phyloP scores from a whole-genome alignment of 2,797 vertebrate species.

The Darevskia mixta region DNA sequence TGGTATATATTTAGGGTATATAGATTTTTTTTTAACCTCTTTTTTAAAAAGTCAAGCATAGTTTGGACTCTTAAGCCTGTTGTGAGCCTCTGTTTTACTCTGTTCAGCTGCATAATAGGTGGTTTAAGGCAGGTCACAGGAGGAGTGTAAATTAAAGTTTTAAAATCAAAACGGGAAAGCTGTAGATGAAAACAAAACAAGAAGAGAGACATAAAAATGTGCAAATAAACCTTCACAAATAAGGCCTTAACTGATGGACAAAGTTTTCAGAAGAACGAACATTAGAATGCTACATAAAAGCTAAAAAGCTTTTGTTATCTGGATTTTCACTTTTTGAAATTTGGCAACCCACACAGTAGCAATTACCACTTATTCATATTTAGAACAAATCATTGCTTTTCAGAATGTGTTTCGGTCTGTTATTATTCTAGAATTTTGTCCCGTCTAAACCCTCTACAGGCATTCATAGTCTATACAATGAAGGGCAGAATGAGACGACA shows the following conservation, averaged over 20 bases:
- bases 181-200: slow-evolving; percentile 2
- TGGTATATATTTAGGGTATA: too few species aligned
- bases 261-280: not conserved
- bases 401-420: too few species aligned
- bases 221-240: not conserved
- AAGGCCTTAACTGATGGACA: not conserved
- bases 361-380: too few species aligned
- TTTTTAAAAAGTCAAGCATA: not conserved
- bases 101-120: not conserved
- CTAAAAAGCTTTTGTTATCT: too few species aligned
- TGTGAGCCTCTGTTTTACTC: slow-evolving; percentile 2
- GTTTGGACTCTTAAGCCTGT: not conserved
- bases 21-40: too few species aligned
- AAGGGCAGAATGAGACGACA: too few species aligned
- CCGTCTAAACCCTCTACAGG: too few species aligned
- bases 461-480: too few species aligned
- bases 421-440: too few species aligned
- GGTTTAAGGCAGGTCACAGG: not conserved
- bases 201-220: not conserved
- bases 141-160: not conserved
- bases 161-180: not conserved
- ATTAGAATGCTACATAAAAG: not conserved
- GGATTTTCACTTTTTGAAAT: not conserved
- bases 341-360: too few species aligned
- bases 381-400: too few species aligned